phyloP scores from a whole-genome alignment of 2,888 invertebrate species.

The Caenorhabditis zanzibari region DNA sequence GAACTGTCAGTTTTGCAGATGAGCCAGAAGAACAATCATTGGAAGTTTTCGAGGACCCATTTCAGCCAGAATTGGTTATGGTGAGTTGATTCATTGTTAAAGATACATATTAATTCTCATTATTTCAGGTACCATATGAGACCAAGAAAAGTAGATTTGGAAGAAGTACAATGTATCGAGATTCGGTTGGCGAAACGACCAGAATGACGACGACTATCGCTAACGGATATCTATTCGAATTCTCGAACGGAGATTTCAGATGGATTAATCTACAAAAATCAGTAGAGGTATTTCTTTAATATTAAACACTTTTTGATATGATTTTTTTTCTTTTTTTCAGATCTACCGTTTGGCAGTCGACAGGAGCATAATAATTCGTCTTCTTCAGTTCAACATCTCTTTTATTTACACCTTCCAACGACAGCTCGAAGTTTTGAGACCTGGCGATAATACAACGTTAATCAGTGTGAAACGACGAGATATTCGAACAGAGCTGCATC shows the following conservation, averaged over 20 bases:
- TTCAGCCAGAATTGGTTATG: constrained; percentile 27
- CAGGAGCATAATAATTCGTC: constrained; percentile 8
- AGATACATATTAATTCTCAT: too few relatives aligned
- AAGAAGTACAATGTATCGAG: constrained; percentile 12
- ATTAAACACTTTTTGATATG: background rate
- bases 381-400: constrained; percentile 10
- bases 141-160: background rate
- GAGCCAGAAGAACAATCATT: constrained; percentile 26
- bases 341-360: constrained; percentile 34
- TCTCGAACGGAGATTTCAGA: constrained; percentile 34
- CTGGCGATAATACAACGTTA: constrained; percentile 39
- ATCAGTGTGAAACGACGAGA: constrained; percentile 45
- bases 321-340: constrained; percentile 5
- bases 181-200: constrained; percentile 16
- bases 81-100: background rate
- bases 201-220: constrained; percentile 29
- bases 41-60: constrained; percentile 11
- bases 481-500: constrained; percentile 46
- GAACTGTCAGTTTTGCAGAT: constrained; percentile 49
- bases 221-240: constrained; percentile 34
- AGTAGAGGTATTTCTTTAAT: constrained; percentile 14
- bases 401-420: constrained; percentile 16
- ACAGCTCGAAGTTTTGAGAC: constrained; percentile 55
- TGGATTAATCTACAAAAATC: constrained; percentile 33
- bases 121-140: constrained; percentile 36